Evolutionary conservation across 2,113 vertebrate genomes (phyloP), one percentile per base, ranked within the genome.

Genomic region (Forbesichthys agassizii): DNA sequence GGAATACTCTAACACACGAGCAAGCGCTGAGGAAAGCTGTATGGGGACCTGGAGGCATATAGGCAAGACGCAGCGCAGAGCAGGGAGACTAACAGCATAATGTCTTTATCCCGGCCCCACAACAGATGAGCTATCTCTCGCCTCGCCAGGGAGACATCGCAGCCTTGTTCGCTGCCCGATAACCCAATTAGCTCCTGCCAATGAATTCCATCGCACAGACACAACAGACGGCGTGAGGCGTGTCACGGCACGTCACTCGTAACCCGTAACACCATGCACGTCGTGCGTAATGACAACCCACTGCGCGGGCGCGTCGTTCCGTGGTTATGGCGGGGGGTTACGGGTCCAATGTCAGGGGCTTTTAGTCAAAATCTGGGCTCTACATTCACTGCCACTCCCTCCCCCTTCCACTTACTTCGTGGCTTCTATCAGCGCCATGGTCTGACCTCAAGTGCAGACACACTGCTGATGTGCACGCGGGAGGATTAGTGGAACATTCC

Each of bases 1-100:
- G 81, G 85, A 87, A 87, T 27, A 88, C 79, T 84, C 85, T 77
- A 84, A 87, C 27, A 85, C 85, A 90, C 84, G 90, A 90, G 87
- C 86, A 82, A 88, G 85, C 69, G 67, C 75, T 76, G 77, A 85
- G 82, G 66, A 72, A 81, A 61, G 78, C 81, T 85, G 57, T 71
- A 48, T 61, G 69, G 55, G 58, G 69, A 77, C 64, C 16, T 67
- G 8, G 9, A 27, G 56, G 56, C 12, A 33, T 48, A 16, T 46
- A 48, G 36, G 33, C 61, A 68, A 73, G 36, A 61, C 70, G 69
- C 63, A 71, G 77, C 48, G 73, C 72, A 71, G 59, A 78, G 62
- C 56, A 81, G 74, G 73, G 67, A 73, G 55, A 53, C 70, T 65
- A 27, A 69, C 27, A 54, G 12, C 33, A 14, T 33, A 54, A 60